phyloP scores from a whole-genome alignment of 2,113 vertebrate species.

The Suricata suricatta region DNA sequence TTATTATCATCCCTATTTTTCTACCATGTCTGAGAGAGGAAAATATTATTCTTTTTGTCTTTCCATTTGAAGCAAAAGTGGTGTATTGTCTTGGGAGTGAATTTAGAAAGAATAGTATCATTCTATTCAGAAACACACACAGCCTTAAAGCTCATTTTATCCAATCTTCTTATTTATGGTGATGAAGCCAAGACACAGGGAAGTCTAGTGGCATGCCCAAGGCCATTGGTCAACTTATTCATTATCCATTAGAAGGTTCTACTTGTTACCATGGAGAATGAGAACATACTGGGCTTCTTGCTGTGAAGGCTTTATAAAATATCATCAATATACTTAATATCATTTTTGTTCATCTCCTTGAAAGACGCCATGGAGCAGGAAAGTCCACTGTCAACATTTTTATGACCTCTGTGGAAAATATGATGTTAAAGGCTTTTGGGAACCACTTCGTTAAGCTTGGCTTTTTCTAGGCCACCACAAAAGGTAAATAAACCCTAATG shows the following conservation, averaged over 20 bases:
- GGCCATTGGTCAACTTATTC: not conserved
- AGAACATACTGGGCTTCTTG: not conserved
- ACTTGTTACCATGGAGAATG: not conserved
- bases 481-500: constrained; percentile 79
- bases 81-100: not conserved
- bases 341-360: constrained; percentile 66
- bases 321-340: constrained; percentile 18
- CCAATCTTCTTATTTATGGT: not conserved
- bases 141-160: not conserved
- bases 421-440: constrained; percentile 75
- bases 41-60: not conserved
- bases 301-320: not conserved
- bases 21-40: not conserved
- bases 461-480: constrained; percentile 77
- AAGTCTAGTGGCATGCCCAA: not conserved
- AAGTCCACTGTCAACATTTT: constrained; percentile 76
- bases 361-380: constrained; percentile 59
- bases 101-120: not conserved
- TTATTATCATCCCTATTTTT: not conserved
- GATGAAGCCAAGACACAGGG: not conserved
- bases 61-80: not conserved
- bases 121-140: not conserved
- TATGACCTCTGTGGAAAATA: constrained; percentile 75
- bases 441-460: constrained; percentile 76
- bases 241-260: not conserved